Evolutionary conservation across 2,113 vertebrate species (phyloP), one percentile per base, ranked within the genome.

Genomic region (Tragelaphus buxtoni): DNA sequence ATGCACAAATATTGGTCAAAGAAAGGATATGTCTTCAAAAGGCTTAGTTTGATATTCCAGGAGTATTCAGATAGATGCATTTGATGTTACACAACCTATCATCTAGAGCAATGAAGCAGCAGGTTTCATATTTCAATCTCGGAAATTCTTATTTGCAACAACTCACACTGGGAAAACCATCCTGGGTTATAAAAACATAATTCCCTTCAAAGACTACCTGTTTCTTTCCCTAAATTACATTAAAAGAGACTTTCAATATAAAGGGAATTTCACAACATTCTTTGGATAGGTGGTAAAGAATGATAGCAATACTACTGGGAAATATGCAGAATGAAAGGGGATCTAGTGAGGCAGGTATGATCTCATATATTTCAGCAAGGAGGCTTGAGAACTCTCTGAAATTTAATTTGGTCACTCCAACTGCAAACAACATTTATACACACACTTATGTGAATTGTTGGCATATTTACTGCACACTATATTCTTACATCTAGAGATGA

Each of bases 61-160:
- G 95, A 89, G 47, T 91, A 94, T 88, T 95, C n/a, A 90, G 61
- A 94, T 61, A 84, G 77, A 83, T 89, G 22, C 17, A 94, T 93
- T 93, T 93, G 76, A 94, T 93, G 79, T 81, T 81, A 89, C 32
- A 84, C 63, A 90, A 60, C 60, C 60, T 94, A 55, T 55, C 39
- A 82, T 87, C 83, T 79, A 96, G 60, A 96, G 90, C 92, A 90
- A 32, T 10, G 18, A 51, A 96, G 17, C 60, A 84, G 55, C 60
- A 61, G 65, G 49, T 92, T 90, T 96, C 85, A 92, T 90, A 92
- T 97, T 96, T 97, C 80, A 94, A 90, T 90, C 83, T 96, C 96
- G 58, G 42, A 96, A 65, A 93, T 80, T 94, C 84, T 45, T 95
- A 88, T 92, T 84, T 82, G 28, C 24, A 90, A 95, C n/a, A 94